Conservation (phyloP, 2,113 vertebrate genomes). For the Murina feae region DNA sequence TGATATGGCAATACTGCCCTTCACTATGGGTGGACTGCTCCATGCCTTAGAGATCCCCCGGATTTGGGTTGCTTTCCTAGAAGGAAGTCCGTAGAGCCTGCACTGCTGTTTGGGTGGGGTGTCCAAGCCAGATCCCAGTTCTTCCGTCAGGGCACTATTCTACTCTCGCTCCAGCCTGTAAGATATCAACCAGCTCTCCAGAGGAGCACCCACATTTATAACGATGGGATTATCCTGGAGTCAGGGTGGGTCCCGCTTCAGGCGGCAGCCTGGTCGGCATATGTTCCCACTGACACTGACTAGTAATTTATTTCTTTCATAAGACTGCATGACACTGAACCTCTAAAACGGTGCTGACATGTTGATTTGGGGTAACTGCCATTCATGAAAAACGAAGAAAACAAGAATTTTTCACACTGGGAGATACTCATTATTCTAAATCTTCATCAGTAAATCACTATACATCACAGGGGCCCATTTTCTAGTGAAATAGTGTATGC, state of each 20-base stretch:
- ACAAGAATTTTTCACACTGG: background rate
- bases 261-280: background rate
- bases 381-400: background rate
- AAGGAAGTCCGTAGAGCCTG: background rate
- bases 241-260: background rate
- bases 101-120: background rate
- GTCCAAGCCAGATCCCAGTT: background rate
- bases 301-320: background rate
- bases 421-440: background rate
- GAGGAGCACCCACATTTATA: background rate
- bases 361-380: background rate
- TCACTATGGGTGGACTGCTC: background rate
- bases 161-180: background rate
- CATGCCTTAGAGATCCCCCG: no score
- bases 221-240: background rate
- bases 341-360: background rate
- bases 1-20: background rate
- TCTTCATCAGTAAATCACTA: background rate
- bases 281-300: background rate
- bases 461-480: background rate
- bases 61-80: background rate
- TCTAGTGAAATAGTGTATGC: background rate
- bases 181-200: background rate
- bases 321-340: background rate
- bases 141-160: background rate